A percentile compares a stretch with the other conserved stretches of the same genome.
Evolutionary conservation across 2,113 vertebrate species (phyloP).

Genomic region (Corapipo altera): DNA sequence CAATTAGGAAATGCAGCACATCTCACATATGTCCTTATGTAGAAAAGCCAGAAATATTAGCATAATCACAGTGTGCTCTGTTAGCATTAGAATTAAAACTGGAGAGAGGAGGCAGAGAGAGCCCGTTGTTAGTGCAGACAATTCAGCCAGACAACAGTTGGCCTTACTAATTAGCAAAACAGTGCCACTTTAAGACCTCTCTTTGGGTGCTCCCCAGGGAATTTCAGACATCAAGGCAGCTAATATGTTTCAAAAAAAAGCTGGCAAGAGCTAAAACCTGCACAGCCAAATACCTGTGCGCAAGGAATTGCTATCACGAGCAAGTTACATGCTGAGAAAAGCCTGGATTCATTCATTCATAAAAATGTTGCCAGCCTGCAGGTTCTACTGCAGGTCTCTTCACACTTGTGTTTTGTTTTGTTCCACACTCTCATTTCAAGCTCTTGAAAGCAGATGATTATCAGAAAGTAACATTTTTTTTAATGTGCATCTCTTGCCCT

Average conservation of each 20-base stretch:
- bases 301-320: background rate
- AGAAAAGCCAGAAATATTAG: constrained; percentile 67
- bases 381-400: background rate
- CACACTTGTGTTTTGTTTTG: background rate
- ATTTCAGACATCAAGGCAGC: constrained; percentile 24
- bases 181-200: constrained; percentile 52
- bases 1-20: constrained; percentile 28
- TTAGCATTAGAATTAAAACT: constrained; percentile 61
- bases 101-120: constrained; percentile 1
- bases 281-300: constrained; percentile 30
- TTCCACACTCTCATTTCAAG: background rate
- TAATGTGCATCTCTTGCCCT: background rate
- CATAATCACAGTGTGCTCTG: constrained; percentile 69
- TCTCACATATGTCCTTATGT: constrained; percentile 54
- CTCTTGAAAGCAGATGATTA: background rate
- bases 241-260: constrained; percentile 27
- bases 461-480: background rate
- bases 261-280: constrained; percentile 38
- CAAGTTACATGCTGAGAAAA: constrained; percentile 3
- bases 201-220: constrained; percentile 30
- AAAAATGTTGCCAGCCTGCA: background rate
- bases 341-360: constrained; percentile 20
- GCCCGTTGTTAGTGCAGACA: constrained; percentile 19
- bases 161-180: constrained; percentile 65
- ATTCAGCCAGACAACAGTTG: constrained; percentile 68